These are phyloP conservation scores for Leptocoma aspasia DNA, from an alignment of 2,113 vertebrate genomes.

Conservation along the genomic window DNA sequence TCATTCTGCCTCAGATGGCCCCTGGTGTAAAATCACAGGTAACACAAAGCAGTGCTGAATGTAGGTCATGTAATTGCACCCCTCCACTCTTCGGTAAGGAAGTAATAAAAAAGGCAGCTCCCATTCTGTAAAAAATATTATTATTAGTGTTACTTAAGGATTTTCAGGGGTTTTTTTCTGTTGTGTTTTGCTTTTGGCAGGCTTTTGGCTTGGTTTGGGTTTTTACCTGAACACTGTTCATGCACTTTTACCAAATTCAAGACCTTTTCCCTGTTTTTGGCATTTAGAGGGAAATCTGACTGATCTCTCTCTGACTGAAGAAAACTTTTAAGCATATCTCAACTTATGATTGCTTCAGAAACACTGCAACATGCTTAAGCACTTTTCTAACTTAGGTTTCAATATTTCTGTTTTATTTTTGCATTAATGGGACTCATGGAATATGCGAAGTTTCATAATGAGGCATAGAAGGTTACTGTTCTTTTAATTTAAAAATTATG, in stretches of 20 bases:
- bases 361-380: not conserved
- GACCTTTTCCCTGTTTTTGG: not conserved
- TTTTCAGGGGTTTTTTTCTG: accelerated
- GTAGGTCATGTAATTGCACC: not conserved
- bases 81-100: not conserved
- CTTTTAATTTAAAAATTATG: not conserved
- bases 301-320: not conserved
- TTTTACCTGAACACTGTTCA: not conserved
- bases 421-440: not conserved
- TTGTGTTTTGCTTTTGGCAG: not conserved
- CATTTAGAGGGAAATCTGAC: not conserved
- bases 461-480: not conserved
- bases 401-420: not conserved
- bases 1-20: not conserved
- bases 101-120: not conserved
- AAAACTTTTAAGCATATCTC: not conserved
- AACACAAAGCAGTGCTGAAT: not conserved
- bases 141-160: not conserved
- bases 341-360: not conserved
- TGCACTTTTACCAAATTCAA: not conserved
- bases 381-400: not conserved
- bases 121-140: not conserved
- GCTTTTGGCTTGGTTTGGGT: not conserved
- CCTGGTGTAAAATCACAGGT: not conserved
- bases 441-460: accelerated